Evolutionary conservation across 2,797 vertebrate species (phyloP).

Genomic region (Spinibarbus caldwelli): DNA sequence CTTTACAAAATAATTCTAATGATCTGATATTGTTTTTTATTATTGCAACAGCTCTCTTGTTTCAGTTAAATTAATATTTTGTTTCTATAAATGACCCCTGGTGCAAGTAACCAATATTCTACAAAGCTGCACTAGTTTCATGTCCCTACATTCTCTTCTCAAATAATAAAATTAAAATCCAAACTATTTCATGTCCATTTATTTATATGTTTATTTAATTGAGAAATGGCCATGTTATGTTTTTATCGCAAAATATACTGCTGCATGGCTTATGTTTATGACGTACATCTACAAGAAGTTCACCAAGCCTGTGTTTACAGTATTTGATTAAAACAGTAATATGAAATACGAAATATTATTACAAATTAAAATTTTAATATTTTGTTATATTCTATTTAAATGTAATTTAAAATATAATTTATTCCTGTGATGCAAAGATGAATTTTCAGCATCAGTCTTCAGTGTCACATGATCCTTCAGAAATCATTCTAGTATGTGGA

Average conservation of each 20-base stretch:
- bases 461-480: background rate
- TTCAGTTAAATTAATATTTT: background rate
- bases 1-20: background rate
- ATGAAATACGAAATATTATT: background rate
- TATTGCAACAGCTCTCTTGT: background rate
- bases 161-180: background rate
- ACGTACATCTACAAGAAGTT: background rate
- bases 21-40: background rate
- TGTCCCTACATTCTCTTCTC: background rate
- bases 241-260: background rate
- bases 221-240: background rate
- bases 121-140: background rate
- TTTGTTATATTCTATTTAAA: background rate
- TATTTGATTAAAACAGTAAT: background rate
- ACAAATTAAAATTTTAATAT: background rate
- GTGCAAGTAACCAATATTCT: background rate
- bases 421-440: background rate
- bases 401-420: background rate
- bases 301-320: background rate
- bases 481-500: background rate
- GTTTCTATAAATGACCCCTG: background rate
- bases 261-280: background rate
- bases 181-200: background rate
- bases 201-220: background rate
- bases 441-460: background rate